Base-by-base conservation (phyloP, 2,113 vertebrate genomes). In the Caranx ignobilis region DNA sequence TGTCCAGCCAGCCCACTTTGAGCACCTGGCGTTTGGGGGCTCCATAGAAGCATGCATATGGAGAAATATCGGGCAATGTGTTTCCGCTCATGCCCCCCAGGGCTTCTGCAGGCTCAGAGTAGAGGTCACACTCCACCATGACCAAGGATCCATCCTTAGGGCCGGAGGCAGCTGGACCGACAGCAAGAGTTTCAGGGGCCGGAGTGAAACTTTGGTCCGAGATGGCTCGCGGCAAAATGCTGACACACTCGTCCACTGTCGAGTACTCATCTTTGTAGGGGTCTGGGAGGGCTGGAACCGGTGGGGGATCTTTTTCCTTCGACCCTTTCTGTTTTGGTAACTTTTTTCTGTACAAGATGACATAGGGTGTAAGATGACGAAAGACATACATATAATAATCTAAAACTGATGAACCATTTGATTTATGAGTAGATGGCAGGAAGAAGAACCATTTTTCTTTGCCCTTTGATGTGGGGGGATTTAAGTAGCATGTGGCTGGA, bases 1-100 rank as follows among this genome's bases (percentile, higher is more conserved):
- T 99, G 91, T 99, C 97, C 89, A 99, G 94, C 97, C 97, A 99
- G 32, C 97, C 97, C 9, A 94, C 94, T 94, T 96, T 98, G 73
- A 93, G 63, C 64, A 93, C 93, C 39, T 93, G 94, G 63, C 86
- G 90, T 54, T 87, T 81, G 39, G 95, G 91, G 0, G 93, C 81
- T 65, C 96, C 95, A 43, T 98, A 99, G 93, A 96, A 99, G 81
- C 98, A 99, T 3, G 97, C 98, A n/a, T 99, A 99, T 0, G 98
- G 97, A 16, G 96, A 95, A 86, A 99, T 99, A 87, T 92, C 86
- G 4, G 69, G 61, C 50, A 79, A 1, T 0, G 78, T 69, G 0
- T 78, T 76, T 15, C 47, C 86, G 3, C 43, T 13, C 34, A 50
- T 82, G 21, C 60, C 85, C 54, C 83, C 84, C 16, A 67, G 18